Percentiles rank a stretch among this genome's conserved stretches.
phyloP scores from a whole-genome alignment of 2,113 vertebrate species.

The Corydoras sp. region DNA sequence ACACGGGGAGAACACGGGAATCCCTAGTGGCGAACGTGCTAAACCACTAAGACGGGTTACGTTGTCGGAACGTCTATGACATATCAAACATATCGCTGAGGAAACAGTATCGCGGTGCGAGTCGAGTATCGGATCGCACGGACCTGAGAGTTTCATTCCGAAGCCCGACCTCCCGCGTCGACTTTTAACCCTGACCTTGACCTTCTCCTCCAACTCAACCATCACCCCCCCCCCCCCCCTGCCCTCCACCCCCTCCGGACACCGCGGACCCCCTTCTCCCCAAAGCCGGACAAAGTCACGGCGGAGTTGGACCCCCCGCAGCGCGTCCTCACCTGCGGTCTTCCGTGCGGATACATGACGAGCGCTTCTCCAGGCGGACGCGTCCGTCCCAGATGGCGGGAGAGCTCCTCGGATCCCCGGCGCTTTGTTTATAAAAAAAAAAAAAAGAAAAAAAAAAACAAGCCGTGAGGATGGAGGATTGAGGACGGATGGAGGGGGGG shows the following conservation, averaged over 20 bases:
- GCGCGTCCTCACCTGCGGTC: slow-evolving; percentile 43
- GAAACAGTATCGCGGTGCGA: too few species aligned
- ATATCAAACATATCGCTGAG: too few species aligned
- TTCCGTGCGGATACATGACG: slow-evolving; percentile 50
- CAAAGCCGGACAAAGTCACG: not conserved
- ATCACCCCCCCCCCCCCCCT: not conserved
- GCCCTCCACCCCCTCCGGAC: not conserved
- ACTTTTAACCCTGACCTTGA: slow-evolving; percentile 39
- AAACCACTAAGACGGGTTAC: too few species aligned
- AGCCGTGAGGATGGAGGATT: not conserved
- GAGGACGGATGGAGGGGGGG: not conserved
- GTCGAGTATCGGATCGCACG: too few species aligned
- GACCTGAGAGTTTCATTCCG: too few species aligned
- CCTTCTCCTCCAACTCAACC: slow-evolving; percentile 1
- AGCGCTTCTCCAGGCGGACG: slow-evolving; percentile 13
- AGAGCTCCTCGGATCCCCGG: not conserved
- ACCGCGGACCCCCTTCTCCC: not conserved
- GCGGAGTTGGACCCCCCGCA: not conserved
- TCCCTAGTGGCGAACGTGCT: too few species aligned
- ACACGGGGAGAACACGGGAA: too few species aligned
- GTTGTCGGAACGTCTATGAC: too few species aligned
- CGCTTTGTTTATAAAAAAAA: not conserved
- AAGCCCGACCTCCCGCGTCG: slow-evolving; percentile 6
- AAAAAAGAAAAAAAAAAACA: not conserved
- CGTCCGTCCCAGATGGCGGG: not conserved